Evolutionary conservation across 2,797 vertebrate species (phyloP).

Genomic region (Aeoliscus strigatus): DNA sequence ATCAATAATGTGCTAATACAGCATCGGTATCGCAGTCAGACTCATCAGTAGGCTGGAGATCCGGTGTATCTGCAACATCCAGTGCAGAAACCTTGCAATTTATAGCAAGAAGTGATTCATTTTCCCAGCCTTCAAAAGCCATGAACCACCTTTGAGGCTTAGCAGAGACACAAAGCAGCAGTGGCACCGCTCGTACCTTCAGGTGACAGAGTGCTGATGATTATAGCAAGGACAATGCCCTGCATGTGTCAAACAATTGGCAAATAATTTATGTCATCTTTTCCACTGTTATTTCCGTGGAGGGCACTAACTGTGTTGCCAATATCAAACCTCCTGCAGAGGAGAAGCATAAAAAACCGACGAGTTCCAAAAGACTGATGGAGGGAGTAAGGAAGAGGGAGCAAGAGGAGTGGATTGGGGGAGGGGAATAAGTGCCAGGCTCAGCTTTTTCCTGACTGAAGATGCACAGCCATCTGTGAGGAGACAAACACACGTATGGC

Average conservation of each 20-base stretch:
- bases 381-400: conserved; percentile 62
- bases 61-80: conserved; percentile 10
- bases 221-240: conserved; percentile 96
- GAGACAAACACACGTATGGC: conserved; percentile 93
- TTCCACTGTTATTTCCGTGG: conserved; percentile 90
- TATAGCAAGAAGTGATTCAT: conserved; percentile 27
- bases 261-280: conserved; percentile 99
- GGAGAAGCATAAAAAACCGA: conserved; percentile 51
- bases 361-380: conserved; percentile 65
- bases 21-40: too few relatives aligned
- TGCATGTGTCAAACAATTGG: conserved; percentile 93
- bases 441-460: conserved; percentile 87
- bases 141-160: conserved; percentile 74
- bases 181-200: conserved; percentile 85
- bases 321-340: conserved; percentile 87
- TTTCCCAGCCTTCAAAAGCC: conserved; percentile 29
- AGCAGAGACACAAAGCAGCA: conserved; percentile 83
- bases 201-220: conserved; percentile 92
- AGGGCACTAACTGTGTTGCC: conserved; percentile 91
- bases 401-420: conserved; percentile 62
- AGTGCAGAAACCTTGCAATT: conserved; percentile 8
- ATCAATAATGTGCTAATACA: too few relatives aligned
- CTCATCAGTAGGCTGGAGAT: too few relatives aligned
- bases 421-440: conserved; percentile 81
- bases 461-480: conserved; percentile 89